Base-by-base conservation (phyloP, 2,797 vertebrate species). In the Argya squamiceps region DNA sequence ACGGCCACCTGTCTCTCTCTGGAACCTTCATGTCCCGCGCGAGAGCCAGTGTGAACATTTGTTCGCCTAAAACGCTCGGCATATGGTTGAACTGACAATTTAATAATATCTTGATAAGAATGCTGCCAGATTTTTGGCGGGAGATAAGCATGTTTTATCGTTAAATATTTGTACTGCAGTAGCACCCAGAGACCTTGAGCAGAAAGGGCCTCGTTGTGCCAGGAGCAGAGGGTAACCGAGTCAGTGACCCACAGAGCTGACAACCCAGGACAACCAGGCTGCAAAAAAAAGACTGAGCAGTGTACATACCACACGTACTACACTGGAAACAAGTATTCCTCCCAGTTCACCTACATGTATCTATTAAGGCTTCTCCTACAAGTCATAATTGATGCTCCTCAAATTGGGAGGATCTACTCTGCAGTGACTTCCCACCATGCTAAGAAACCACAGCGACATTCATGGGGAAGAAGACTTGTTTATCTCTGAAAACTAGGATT, bases 51-150 rank as follows among this genome's bases (percentile, higher is more conserved):
- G 46, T 7, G 92, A 95, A 95, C 92, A 96, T 92, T 94, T 97
- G 92, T 92, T 96, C 85, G 15, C 63, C 84, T 94, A 82, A 97
- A 97, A 95, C 11, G 76, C 80, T 93, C 12, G 60, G 80, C 94
- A 97, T 97, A 96, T 97, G 97, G 97, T 84, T 88, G 80, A 92
- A 22, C 82, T 96, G 96, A 95, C 95, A 96, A 96, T 97, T 95
- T 95, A 96, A 97, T 95, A 96, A 95, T 92, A 90, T 93, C 89
- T 82, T 4, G 83, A 94, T 96, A 94, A 92, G 94, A 85, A 92
- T 22, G 69, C 73, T 95, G 91, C 92, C 89, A 95, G 80, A 95
- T 96, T 95, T 95, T 96, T 95, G 96, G 95, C 90, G 37, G 81
- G 86, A 96, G 93, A 96, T 96, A 97, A 96, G 95, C 90, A 95